Evolutionary conservation across 2,797 vertebrate genomes (phyloP).

Genomic region (Heliangelus exortis): DNA sequence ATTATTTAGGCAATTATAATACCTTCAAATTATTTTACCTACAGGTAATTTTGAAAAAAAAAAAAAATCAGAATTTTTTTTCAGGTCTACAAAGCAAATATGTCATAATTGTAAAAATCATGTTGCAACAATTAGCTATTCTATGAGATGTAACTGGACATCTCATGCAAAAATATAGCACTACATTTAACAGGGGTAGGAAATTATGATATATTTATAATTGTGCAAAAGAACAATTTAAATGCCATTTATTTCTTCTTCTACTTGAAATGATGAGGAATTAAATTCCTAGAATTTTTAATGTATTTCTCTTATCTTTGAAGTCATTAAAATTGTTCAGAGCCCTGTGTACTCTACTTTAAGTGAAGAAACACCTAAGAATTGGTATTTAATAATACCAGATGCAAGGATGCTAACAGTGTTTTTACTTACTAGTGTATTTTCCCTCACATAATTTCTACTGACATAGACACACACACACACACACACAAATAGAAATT

Average conservation of each 20-base stretch:
- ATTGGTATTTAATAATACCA: background rate
- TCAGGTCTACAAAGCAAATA: background rate
- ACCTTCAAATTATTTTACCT: background rate
- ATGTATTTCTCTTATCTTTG: background rate
- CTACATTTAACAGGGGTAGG: background rate
- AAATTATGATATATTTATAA: background rate
- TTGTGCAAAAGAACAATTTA: background rate
- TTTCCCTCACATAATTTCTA: background rate
- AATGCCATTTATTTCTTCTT: background rate
- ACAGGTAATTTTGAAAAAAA: background rate
- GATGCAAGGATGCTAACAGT: background rate
- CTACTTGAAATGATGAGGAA: background rate
- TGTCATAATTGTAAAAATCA: background rate
- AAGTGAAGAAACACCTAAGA: background rate
- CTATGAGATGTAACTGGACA: background rate
- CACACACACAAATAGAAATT: background rate
- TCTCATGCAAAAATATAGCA: background rate
- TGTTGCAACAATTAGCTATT: background rate
- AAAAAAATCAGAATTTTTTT: background rate
- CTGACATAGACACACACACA: background rate
- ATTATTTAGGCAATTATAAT: background rate
- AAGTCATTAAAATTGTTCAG: background rate
- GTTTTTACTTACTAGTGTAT: background rate
- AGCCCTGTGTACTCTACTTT: background rate
- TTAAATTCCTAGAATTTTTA: background rate